Conservation (phyloP, 2,888 invertebrate species). For the Xanthia icteritia region DNA sequence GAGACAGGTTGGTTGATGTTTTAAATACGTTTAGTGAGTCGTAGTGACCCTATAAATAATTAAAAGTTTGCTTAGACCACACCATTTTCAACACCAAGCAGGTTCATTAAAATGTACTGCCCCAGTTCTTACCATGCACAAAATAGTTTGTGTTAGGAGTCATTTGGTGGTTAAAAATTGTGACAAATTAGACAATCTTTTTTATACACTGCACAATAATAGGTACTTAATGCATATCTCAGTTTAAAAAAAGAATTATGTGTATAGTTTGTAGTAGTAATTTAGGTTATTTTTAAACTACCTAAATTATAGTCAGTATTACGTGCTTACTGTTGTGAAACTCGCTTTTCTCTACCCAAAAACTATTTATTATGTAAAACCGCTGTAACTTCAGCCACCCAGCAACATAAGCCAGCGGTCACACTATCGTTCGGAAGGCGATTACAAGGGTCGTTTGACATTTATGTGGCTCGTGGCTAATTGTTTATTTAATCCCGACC, state of each 20-base stretch:
- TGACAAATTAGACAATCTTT: neutral
- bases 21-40: no score
- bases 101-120: neutral
- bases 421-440: slow-evolving; percentile 72
- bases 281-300: neutral
- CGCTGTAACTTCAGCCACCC: slow-evolving; percentile 55
- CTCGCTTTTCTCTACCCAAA: neutral
- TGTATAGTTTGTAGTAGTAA: neutral
- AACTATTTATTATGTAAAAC: slow-evolving; percentile 4
- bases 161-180: neutral
- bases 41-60: no score
- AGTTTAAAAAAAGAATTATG: no score
- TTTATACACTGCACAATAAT: neutral
- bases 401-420: slow-evolving; percentile 67
- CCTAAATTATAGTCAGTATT: neutral
- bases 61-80: no score
- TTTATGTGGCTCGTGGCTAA: slow-evolving; percentile 74
- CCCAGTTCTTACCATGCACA: no score
- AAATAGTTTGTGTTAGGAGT: neutral
- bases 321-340: neutral
- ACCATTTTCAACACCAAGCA: no score
- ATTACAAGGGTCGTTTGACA: slow-evolving; percentile 79
- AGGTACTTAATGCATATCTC: neutral
- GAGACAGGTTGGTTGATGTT: no score
- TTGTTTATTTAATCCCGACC: slow-evolving; percentile 74